Base-by-base conservation (phyloP, 2,113 vertebrate species). In the Bujurquina vittata region DNA sequence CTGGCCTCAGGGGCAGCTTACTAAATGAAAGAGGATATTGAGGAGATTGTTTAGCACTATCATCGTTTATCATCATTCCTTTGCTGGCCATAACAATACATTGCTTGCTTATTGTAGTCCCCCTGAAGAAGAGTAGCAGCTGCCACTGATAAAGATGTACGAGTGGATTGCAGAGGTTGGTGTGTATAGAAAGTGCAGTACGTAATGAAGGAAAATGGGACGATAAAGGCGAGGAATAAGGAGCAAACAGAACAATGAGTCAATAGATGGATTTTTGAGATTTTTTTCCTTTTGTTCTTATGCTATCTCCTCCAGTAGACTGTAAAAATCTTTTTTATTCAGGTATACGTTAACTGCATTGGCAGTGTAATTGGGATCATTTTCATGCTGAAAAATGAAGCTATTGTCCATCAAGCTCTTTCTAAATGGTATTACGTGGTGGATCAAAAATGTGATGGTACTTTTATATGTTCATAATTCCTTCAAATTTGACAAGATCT, bases 11-110 rank as follows among this genome's bases (percentile, higher is more conserved):
- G 77, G 88, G 85, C 72, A 17, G 83, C 84, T 84, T 59, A 75
- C 77, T 83, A 90, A 93, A 92, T 89, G 85, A 90, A 90, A 87
- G 81, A 89, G 87, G 84, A 88, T 76, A 85, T 89, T 86, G 88
- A 80, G 80, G 77, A n/a, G 87, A 91, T 86, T 86, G 87, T 87
- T 90, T 74, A 46, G 65, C 3, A 17, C 85, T 78, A 89, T 89
- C 85, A 49, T 61, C 59, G 23, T 87, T 91, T 80, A 87, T 94
- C 84, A 75, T 84, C 35, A 63, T 11, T 62, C 76, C 75, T 74
- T 59, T 2, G 59, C 76, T 26, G 81, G 79, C 80, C 2, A 15
- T 82, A 87, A 80, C 80, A 67, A 54, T 55, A 77, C 75, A 79
- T 75, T 29, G 62, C 73, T 56, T 49, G 55, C 56, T 84, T 87